Conservation (phyloP, 2,888 invertebrate species). For the Hyalella azteca region DNA sequence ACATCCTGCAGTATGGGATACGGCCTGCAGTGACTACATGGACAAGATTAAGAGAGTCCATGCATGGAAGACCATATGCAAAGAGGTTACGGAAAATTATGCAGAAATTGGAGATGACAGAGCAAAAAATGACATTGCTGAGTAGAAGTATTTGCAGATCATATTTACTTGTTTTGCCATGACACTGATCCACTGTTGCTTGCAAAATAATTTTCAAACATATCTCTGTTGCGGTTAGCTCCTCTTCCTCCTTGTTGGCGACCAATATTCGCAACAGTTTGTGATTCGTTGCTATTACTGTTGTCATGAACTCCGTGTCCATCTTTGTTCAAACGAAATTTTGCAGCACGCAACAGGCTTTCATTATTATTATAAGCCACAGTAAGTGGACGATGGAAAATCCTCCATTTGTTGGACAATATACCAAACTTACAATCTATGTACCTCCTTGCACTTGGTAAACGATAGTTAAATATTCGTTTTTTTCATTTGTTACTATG, state of each 20-base stretch:
- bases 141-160: not conserved
- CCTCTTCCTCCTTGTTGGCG: not conserved
- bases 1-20: not conserved
- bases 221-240: not conserved
- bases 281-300: not conserved
- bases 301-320: not conserved
- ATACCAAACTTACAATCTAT: constrained; percentile 55
- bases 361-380: not conserved
- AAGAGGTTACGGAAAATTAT: not conserved
- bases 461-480: too few species aligned
- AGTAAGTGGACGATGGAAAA: constrained; percentile 42
- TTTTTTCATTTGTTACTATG: constrained; percentile 56
- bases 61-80: not conserved
- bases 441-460: constrained; percentile 40
- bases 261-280: not conserved
- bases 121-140: not conserved
- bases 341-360: not conserved
- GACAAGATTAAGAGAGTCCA: not conserved
- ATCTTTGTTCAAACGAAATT: constrained; percentile 1
- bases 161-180: not conserved
- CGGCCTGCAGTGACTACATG: not conserved
- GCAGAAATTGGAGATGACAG: not conserved
- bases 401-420: constrained; percentile 56
- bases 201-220: not conserved
- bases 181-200: not conserved